Conservation (phyloP, 2,888 invertebrate genomes). For the Himalopsyche anomala region DNA sequence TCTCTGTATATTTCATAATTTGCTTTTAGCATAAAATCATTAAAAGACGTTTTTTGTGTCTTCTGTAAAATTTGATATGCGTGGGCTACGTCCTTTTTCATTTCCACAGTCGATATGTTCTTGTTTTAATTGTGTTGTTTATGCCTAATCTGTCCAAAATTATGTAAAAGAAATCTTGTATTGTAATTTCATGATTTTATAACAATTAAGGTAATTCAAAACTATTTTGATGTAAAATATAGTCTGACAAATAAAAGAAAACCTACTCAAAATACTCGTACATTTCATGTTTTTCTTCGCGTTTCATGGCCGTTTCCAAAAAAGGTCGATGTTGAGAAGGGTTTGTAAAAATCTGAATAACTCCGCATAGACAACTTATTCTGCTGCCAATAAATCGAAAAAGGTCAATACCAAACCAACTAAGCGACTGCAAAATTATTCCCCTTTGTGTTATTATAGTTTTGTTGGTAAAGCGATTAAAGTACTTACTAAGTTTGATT, state of each 20-base stretch:
- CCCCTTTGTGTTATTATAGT: not conserved
- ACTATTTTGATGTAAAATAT: not conserved
- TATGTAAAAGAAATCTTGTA: too few species aligned
- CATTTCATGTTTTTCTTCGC: not conserved
- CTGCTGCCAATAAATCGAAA: constrained; percentile 19
- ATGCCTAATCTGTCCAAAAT: too few species aligned
- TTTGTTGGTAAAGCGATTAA: not conserved
- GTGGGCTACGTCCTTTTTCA: too few species aligned
- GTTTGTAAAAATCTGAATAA: constrained; percentile 23
- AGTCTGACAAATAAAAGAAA: not conserved
- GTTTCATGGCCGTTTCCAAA: not conserved
- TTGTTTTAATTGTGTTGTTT: too few species aligned
- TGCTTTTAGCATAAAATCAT: too few species aligned
- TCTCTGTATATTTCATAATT: too few species aligned
- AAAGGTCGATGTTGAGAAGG: constrained; percentile 5
- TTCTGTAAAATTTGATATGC: too few species aligned
- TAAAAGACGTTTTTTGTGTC: too few species aligned
- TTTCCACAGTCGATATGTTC: too few species aligned
- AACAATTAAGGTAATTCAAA: not conserved
- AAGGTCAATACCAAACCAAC: constrained; percentile 15
- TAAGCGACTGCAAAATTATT: constrained; percentile 13
- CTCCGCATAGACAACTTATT: constrained; percentile 4
- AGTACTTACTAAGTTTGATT: too few species aligned
- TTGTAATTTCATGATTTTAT: too few species aligned
- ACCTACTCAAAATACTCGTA: not conserved